Evolutionary conservation across 2,797 vertebrate genomes (phyloP).

Genomic region (Micrastur ruficollis): DNA sequence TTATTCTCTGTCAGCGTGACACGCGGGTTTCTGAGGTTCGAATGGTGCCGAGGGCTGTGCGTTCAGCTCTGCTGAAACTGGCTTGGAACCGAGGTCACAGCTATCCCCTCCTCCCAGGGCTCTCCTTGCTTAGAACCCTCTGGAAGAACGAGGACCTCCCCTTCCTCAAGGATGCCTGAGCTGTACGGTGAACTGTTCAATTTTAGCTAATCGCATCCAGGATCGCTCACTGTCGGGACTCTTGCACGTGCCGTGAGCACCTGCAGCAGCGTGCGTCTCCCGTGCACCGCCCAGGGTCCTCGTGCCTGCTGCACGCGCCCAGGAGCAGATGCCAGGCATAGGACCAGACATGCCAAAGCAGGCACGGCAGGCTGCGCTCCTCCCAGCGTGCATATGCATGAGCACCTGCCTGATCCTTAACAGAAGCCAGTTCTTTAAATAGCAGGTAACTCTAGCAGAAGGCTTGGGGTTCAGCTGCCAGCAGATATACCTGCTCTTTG

Average conservation of each 20-base stretch:
- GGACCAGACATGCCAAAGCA: background rate
- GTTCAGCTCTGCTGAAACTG: background rate
- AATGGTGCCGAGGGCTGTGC: background rate
- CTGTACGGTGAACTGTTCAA: background rate
- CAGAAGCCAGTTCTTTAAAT: background rate
- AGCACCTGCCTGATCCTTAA: background rate
- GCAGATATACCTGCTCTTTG: background rate
- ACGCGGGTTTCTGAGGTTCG: background rate
- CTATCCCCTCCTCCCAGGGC: background rate
- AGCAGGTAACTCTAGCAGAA: background rate
- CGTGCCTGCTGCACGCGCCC: rapidly evolving
- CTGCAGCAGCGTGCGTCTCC: background rate
- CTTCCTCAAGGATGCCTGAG: rapidly evolving
- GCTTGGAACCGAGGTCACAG: background rate
- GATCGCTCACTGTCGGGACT: background rate
- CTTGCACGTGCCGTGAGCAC: rapidly evolving
- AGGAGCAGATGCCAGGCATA: background rate
- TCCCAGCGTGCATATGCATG: background rate
- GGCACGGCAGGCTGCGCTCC: background rate
- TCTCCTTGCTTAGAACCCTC: background rate
- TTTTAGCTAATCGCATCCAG: background rate
- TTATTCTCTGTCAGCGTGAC: background rate
- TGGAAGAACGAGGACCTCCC: background rate
- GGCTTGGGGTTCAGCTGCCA: background rate
- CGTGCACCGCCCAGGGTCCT: rapidly evolving